These are phyloP conservation scores for Solea senegalensis DNA, from an alignment of 2,113 vertebrate genomes.

Conservation along the genomic window DNA sequence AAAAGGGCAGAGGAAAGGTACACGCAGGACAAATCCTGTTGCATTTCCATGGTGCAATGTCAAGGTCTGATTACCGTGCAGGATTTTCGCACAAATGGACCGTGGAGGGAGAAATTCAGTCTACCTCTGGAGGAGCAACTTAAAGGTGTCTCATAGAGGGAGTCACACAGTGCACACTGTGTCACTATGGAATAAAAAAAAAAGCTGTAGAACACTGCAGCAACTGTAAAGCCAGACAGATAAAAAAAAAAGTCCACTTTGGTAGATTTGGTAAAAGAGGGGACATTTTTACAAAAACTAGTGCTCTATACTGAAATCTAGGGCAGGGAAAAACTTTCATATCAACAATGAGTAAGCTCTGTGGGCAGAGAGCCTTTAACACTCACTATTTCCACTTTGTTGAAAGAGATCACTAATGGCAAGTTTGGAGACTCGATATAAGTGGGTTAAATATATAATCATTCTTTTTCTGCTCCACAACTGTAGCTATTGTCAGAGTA, in stretches of 20 bases:
- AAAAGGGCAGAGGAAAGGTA: slow-evolving; percentile 58
- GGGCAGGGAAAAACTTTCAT: not conserved
- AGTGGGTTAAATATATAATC: not conserved
- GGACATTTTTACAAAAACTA: slow-evolving; percentile 2
- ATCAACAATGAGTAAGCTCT: slow-evolving; percentile 28
- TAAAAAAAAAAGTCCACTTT: not conserved
- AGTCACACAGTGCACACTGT: slow-evolving; percentile 52
- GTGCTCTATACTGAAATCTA: slow-evolving; percentile 11
- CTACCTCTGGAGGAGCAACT: slow-evolving; percentile 54
- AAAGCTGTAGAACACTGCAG: slow-evolving; percentile 43
- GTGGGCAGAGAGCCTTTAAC: slow-evolving; percentile 18
- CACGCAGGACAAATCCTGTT: slow-evolving; percentile 61
- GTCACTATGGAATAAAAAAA: slow-evolving; percentile 56
- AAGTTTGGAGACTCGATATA: slow-evolving; percentile 5
- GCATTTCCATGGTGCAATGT: slow-evolving; percentile 61
- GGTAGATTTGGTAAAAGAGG: slow-evolving; percentile 24
- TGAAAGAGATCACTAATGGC: slow-evolving; percentile 11
- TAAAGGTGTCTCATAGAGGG: slow-evolving; percentile 54
- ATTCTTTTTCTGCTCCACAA: not conserved
- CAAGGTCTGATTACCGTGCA: slow-evolving; percentile 57
- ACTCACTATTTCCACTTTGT: slow-evolving; percentile 24
- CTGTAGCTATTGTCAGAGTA: not conserved
- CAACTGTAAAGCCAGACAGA: slow-evolving; percentile 27
- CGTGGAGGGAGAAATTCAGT: slow-evolving; percentile 62
- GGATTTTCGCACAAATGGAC: slow-evolving; percentile 60